Conservation (phyloP, 2,113 vertebrate genomes). For the Albula glossodonta region DNA sequence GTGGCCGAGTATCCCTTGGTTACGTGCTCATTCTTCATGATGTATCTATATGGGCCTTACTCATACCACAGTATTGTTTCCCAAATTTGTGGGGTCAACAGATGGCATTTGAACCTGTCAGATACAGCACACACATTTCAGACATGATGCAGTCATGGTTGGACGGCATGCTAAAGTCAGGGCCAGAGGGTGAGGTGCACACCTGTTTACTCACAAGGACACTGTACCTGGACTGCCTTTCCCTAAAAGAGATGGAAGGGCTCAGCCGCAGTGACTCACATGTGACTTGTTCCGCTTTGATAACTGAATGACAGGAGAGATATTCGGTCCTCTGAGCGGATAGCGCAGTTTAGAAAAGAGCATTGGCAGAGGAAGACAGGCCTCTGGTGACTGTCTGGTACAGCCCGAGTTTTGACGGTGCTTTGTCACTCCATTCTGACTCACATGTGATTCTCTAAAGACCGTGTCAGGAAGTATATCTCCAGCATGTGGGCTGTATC, state of each 20-base stretch:
- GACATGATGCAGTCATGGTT: background rate
- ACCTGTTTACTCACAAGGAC: background rate
- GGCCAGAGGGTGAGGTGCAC: background rate
- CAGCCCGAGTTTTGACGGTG: background rate
- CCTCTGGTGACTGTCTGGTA: background rate
- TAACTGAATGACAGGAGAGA: conserved; percentile 1
- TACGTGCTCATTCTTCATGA: background rate
- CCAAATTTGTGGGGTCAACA: background rate
- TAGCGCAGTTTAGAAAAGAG: background rate
- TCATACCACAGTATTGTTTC: background rate
- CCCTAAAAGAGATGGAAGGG: background rate
- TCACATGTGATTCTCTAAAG: background rate
- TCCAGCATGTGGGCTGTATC: background rate
- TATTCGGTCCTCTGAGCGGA: background rate
- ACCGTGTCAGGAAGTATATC: background rate
- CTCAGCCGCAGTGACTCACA: background rate
- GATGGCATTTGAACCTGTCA: conserved; percentile 3
- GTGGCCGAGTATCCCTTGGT: background rate
- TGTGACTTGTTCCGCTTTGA: background rate
- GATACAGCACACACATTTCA: background rate
- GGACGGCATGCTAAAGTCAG: background rate
- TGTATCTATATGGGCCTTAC: background rate
- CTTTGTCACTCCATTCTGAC: background rate
- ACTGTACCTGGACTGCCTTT: background rate
- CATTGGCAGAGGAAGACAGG: background rate